Evolutionary conservation across 2,797 vertebrate species (phyloP), one percentile per base, ranked within the genome.

Genomic region (Jordanella pulchra): DNA sequence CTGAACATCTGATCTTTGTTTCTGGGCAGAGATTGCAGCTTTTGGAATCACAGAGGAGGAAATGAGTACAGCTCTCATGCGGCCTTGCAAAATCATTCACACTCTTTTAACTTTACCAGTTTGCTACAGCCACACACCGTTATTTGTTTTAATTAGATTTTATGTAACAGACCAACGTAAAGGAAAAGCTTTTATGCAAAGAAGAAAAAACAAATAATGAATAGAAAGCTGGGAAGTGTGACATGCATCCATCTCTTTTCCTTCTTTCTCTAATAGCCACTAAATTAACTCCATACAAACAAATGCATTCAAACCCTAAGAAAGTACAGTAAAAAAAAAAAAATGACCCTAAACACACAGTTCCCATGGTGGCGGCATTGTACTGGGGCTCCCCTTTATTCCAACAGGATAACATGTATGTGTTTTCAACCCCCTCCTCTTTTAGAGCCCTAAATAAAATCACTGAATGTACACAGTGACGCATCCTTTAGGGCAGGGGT

Each of bases 1-100:
- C 13, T 70, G 42, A 80, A 79, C 63, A 63, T 55, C 69, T 65
- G 69, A 73, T 72, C 72, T 74, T 44, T 77, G 71, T 60, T 65
- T 65, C 27, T 27, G 35, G n/a, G 53, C 27, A n/a, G 14, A 25
- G 39, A 50, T 72, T 28, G 48, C 4, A 75, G 67, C 15, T 30
- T 45, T 47, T 39, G 23, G n/a, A 13, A 9, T 25, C 11, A 25
- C 12, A 27, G 53, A 54, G 25, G 27, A 1, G 25, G 12, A n/a
- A 39, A 39, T 3, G 35, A n/a, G 48, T 50, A 10, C 21, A n/a
- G 48, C 48, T 50, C 7, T 50, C 18, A 47, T 47, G 45, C 4
- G 9, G 42, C 42, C 13, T 44, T 12, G 13, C 42, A 44, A 44
- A 44, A 44, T 12, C 13, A 45, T 45, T 45, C 45, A 47, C 45